Percentiles rank a stretch among this genome's conserved stretches.
These are phyloP conservation scores for Pseudoips prasinana DNA, from an alignment of 2,888 invertebrate genomes.

Conservation along the genomic window DNA sequence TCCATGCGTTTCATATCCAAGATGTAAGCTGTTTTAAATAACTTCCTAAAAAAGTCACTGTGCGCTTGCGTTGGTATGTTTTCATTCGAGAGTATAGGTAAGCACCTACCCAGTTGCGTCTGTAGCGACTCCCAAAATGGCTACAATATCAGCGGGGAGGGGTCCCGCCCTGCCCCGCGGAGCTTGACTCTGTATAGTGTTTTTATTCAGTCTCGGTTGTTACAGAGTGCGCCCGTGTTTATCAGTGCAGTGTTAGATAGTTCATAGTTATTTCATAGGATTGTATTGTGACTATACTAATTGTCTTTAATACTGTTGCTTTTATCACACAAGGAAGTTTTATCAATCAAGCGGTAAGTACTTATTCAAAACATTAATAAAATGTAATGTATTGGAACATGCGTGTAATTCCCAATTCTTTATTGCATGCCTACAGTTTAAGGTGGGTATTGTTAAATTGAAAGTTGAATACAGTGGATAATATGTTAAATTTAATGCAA, in stretches of 20 bases:
- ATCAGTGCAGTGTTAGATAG: constrained; percentile 15
- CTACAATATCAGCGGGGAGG: constrained; percentile 14
- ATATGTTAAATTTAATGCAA: constrained; percentile 12
- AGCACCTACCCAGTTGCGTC: constrained; percentile 13
- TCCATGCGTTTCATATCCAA: constrained; percentile 11
- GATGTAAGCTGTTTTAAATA: constrained; percentile 11
- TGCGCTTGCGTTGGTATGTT: constrained; percentile 13
- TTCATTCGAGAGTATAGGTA: constrained; percentile 14
- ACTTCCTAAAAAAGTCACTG: constrained; percentile 12
- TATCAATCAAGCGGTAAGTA: constrained; percentile 15
- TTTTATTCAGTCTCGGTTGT: constrained; percentile 13
- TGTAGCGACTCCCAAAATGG: constrained; percentile 14
- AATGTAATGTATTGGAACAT: constrained; percentile 14
- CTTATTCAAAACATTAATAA: constrained; percentile 12
- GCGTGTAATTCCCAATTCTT: constrained; percentile 12
- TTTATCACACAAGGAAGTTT: constrained; percentile 14
- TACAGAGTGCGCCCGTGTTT: constrained; percentile 14
- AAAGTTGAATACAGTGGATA: constrained; percentile 14
- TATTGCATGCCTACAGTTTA: constrained; percentile 13
- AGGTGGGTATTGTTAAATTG: constrained; percentile 12
- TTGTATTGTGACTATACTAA: constrained; percentile 15
- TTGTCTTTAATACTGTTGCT: constrained; percentile 14
- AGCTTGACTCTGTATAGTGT: constrained; percentile 14
- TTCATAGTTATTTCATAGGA: constrained; percentile 15
- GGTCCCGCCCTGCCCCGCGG: constrained; percentile 14